Evolutionary conservation across 2,888 invertebrate genomes (phyloP).

Genomic region (Hypolimnas misippus): DNA sequence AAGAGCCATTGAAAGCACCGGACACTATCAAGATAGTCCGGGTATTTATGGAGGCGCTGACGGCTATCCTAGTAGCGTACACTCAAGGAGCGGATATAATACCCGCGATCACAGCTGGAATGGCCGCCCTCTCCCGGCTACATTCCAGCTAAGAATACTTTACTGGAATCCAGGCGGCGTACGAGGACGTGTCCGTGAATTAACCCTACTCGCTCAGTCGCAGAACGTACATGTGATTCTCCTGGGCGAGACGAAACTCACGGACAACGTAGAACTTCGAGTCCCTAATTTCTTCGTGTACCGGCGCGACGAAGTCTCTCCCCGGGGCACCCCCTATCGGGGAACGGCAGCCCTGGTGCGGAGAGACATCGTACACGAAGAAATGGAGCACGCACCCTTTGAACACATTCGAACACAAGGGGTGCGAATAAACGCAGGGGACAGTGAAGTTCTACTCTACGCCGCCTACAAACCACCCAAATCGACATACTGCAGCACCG

Average conservation of each 20-base stretch:
- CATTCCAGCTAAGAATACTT: neutral
- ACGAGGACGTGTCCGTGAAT: neutral
- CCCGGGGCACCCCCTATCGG: neutral
- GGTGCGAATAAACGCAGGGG: neutral
- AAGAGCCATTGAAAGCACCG: too few species aligned
- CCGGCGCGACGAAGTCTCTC: neutral
- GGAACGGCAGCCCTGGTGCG: conserved; percentile 5
- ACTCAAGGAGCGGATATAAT: neutral
- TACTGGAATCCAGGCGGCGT: conserved; percentile 9
- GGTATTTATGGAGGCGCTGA: neutral
- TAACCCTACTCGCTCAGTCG: neutral
- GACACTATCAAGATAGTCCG: neutral
- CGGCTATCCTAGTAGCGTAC: neutral
- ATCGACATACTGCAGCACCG: neutral
- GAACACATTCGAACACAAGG: neutral
- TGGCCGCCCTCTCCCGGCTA: neutral
- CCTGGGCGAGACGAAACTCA: conserved; percentile 8
- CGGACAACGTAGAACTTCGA: neutral
- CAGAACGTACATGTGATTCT: neutral
- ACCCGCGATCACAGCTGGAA: conserved; percentile 9
- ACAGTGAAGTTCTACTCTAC: neutral
- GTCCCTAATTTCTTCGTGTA: conserved; percentile 9
- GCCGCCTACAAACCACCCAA: conserved; percentile 3
- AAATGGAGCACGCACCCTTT: neutral
- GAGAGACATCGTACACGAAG: conserved; percentile 4